Percentiles rank a stretch among this genome's conserved stretches.
phyloP scores from a whole-genome alignment of 2,797 vertebrate genomes.

The Molossus molossus region DNA sequence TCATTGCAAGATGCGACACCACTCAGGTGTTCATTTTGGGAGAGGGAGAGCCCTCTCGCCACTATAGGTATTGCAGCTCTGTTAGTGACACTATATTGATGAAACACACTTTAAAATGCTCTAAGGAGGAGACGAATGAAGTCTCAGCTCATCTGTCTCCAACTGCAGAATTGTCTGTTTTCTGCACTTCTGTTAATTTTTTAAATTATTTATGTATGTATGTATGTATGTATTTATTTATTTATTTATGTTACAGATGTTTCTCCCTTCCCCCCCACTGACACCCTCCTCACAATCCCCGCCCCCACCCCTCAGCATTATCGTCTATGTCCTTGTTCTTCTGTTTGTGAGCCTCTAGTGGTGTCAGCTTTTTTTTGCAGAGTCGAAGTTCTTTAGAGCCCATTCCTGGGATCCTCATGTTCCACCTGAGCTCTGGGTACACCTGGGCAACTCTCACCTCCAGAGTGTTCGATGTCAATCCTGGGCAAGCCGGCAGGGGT shows the following conservation, averaged over 20 bases:
- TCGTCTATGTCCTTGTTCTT: constrained; percentile 87
- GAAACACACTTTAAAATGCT: constrained; percentile 84
- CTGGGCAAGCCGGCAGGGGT: not conserved
- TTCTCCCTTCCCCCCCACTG: no score
- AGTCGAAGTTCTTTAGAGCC: constrained; percentile 96
- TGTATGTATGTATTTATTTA: no score
- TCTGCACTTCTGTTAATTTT: constrained; percentile 90
- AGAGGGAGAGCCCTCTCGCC: constrained; percentile 72
- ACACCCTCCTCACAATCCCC: no score
- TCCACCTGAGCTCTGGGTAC: constrained; percentile 93
- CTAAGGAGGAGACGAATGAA: constrained; percentile 70
- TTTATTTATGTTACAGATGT: no score
- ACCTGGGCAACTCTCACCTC: not conserved
- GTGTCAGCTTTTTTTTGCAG: constrained; percentile 96
- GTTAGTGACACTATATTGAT: constrained; percentile 83
- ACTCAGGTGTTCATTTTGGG: constrained; percentile 64
- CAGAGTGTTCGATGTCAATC: not conserved
- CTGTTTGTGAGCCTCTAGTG: constrained; percentile 97
- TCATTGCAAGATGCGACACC: not conserved
- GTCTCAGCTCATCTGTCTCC: constrained; percentile 65
- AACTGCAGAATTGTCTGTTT: constrained; percentile 47
- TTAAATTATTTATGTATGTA: no score
- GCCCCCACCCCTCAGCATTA: no score
- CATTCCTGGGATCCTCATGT: constrained; percentile 97
- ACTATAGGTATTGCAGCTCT: constrained; percentile 81